These are phyloP conservation scores for Acronicta leporina DNA, from an alignment of 2,888 invertebrate genomes.

Conservation along the genomic window DNA sequence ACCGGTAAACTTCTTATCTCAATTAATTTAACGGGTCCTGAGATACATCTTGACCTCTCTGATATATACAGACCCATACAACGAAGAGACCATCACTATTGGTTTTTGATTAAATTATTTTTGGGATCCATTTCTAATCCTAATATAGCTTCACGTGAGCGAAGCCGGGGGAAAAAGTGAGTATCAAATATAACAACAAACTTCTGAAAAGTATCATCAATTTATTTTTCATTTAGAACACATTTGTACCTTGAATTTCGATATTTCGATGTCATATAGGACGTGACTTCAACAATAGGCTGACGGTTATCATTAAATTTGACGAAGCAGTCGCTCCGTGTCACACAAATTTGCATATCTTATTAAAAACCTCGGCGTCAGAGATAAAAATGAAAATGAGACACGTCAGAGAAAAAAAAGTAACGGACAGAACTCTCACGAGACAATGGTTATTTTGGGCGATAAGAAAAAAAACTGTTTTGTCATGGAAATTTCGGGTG, in stretches of 20 bases:
- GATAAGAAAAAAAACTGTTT: conserved; percentile 84
- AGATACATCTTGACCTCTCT: no score
- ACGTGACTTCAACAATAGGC: conserved; percentile 54
- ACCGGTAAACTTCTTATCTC: no score
- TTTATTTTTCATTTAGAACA: conserved; percentile 23
- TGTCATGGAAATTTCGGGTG: conserved; percentile 87
- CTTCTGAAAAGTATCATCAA: conserved; percentile 16
- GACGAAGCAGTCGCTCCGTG: conserved; percentile 67
- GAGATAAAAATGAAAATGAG: conserved; percentile 87
- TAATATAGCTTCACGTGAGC: no score
- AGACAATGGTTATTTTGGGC: conserved; percentile 87
- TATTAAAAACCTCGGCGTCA: conserved; percentile 85
- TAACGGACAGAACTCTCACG: conserved; percentile 79
- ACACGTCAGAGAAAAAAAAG: conserved; percentile 83
- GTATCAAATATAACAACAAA: background rate
- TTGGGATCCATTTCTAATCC: no score
- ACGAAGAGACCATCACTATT: no score
- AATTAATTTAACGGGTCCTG: no score
- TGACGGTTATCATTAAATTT: conserved; percentile 70
- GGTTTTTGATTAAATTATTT: no score
- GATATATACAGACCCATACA: no score
- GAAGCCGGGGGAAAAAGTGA: no score
- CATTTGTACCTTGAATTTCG: conserved; percentile 36
- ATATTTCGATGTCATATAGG: conserved; percentile 50
- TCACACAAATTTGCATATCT: conserved; percentile 85